Evolutionary conservation across 1,140 invertebrate genomes (phyloP), one percentile per base, ranked within the genome.

Genomic region (Colletes latitarsis): DNA sequence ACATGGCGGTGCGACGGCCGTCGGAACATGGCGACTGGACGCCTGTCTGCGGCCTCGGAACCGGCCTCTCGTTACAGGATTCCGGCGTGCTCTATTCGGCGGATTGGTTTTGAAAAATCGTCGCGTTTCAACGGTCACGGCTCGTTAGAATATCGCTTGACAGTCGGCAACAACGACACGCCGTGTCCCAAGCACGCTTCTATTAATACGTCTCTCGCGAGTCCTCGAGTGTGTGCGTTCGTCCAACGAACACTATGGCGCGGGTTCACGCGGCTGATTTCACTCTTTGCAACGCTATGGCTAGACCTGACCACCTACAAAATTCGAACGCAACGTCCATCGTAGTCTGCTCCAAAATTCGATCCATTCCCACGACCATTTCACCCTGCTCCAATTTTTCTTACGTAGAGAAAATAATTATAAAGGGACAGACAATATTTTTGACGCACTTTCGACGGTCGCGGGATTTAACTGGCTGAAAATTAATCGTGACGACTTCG

Each of bases 91-190:
- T 86, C 67, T 85, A 85, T 89, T 89, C 86, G 83, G 82, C 78
- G 85, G 84, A 88, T 87, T 76, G 89, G 52, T 80, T 83, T 79
- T 91, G 90, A 92, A 92, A 92, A 92, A 92, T 93, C 89, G 88
- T 84, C 87, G 86, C 86, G 87, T 91, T 92, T 92, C 88, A 89
- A 86, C 88, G 86, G 90, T 90, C 87, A 83, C 71, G 88, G 85
- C 90, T 92, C 90, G 89, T 92, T 92, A 90, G 90, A 91, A 90
- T 81, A 88, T 90, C 88, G 82, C 87, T 87, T 85, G 87, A 88
- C 80, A 81, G 81, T 88, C 73, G 82, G 83, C 88, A 90, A 87
- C 83, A 79, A 83, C 78, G 83, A 76, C 82, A 75, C 83, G 63
- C 62, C 86, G 43, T 79, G 64, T 82, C 84, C 10, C 57, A 77